Percentiles rank a stretch among this genome's conserved stretches.
Evolutionary conservation across 2,113 vertebrate genomes (phyloP).

Genomic region (Cyrtonyx montezumae): DNA sequence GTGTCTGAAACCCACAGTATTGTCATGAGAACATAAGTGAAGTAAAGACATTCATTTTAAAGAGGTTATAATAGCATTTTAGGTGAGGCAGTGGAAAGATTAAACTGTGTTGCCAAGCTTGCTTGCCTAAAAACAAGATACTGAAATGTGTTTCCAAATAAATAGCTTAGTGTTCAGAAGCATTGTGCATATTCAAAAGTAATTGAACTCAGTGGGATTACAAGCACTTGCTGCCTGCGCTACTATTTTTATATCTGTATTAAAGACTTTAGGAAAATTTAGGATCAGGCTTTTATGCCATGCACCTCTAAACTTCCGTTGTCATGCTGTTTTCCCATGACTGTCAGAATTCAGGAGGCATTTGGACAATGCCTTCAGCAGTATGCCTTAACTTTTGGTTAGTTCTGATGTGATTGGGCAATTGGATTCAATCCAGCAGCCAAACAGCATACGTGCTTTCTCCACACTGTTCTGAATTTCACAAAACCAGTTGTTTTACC

Average conservation of each 20-base stretch:
- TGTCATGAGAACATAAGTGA: background rate
- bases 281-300: background rate
- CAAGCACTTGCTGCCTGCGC: background rate
- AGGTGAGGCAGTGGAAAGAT: background rate
- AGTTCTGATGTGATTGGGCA: background rate
- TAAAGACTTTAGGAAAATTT: slow-evolving; percentile 26
- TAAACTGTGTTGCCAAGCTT: background rate
- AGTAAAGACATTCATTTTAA: background rate
- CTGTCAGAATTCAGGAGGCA: background rate
- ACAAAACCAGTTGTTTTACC: background rate
- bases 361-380: background rate
- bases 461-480: background rate
- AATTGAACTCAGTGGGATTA: slow-evolving; percentile 29
- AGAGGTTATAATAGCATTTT: background rate
- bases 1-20: background rate
- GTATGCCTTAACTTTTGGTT: background rate
- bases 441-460: background rate
- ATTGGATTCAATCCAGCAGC: background rate
- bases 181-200: background rate
- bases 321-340: background rate
- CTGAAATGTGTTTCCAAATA: background rate
- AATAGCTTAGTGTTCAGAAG: slow-evolving; percentile 21
- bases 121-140: background rate
- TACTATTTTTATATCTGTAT: slow-evolving; percentile 28
- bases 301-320: background rate